Conservation (phyloP, 2,113 vertebrate species). For the Pseudopipra pipra region DNA sequence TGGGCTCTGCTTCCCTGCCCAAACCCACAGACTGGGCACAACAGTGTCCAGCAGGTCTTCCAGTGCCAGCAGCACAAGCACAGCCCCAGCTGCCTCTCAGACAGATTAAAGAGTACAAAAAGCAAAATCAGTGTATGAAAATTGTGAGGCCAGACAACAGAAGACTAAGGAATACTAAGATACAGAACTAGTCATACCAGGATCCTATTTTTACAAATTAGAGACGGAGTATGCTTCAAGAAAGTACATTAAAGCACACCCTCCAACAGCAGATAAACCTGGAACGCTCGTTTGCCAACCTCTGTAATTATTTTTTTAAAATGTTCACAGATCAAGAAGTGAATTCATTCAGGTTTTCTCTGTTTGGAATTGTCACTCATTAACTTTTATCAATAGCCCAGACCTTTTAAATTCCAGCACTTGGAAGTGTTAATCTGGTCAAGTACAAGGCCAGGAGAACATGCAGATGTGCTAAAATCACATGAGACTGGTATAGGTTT, state of each 20-base stretch:
- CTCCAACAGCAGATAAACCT: not conserved
- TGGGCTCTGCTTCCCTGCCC: not conserved
- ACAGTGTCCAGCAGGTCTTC: constrained; percentile 23
- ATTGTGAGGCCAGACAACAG: constrained; percentile 19
- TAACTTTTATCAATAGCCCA: not conserved
- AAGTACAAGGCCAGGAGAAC: not conserved
- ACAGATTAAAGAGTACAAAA: not conserved
- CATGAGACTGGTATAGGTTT: not conserved
- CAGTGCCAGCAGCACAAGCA: constrained; percentile 7
- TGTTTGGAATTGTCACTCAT: not conserved
- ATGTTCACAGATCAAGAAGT: not conserved
- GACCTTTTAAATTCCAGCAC: not conserved
- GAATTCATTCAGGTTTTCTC: not conserved
- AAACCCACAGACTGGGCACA: constrained; percentile 39
- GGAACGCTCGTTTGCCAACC: not conserved
- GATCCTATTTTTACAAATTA: constrained; percentile 30
- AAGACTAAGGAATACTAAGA: constrained; percentile 29
- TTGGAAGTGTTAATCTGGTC: not conserved
- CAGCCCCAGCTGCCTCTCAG: constrained; percentile 46
- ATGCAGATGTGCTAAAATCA: not conserved
- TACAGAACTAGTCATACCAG: constrained; percentile 18
- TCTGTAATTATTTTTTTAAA: not conserved
- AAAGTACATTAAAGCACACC: constrained; percentile 8
- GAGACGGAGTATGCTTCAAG: not conserved
- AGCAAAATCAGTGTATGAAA: not conserved